phyloP scores from a whole-genome alignment of 53 echinoderm and acorn worm genomes.

The Temnopleurus reevesii region DNA sequence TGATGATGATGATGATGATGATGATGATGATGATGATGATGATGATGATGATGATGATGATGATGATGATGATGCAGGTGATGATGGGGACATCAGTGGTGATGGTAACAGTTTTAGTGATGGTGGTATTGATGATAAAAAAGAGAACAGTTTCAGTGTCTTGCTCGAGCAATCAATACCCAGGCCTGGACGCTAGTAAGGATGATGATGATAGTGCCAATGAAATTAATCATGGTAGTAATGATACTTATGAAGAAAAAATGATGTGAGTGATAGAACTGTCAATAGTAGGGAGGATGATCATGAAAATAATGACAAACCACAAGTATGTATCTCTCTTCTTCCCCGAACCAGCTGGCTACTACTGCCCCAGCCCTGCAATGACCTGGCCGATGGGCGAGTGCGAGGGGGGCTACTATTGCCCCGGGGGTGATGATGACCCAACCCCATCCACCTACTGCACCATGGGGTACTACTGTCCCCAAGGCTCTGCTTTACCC shows the following conservation, averaged over 20 bases:
- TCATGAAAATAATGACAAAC: background rate
- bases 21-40: conserved; percentile 33
- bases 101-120: conserved; percentile 36
- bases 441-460: conserved; percentile 83
- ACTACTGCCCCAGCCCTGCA: conserved; percentile 89
- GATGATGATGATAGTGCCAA: conserved; percentile 3
- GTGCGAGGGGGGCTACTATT: conserved; percentile 95
- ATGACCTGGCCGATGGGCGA: conserved; percentile 75
- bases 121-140: conserved; percentile 15
- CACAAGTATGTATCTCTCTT: background rate
- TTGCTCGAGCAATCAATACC: background rate
- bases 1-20: conserved; percentile 41
- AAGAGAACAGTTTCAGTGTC: background rate
- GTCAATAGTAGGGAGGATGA: background rate
- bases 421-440: conserved; percentile 73
- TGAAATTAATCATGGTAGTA: conserved; percentile 23
- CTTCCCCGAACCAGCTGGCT: conserved; percentile 66
- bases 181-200: background rate
- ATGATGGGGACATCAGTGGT: conserved; percentile 30
- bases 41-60: conserved; percentile 17
- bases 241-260: background rate
- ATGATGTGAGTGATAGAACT: background rate
- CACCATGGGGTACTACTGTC: conserved; percentile 90
- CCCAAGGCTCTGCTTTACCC: conserved; percentile 70
- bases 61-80: conserved; percentile 43